Evolutionary conservation across 2,888 invertebrate genomes (phyloP), one percentile per base, ranked within the genome.

Genomic region (Arrhopalites spinosus): DNA sequence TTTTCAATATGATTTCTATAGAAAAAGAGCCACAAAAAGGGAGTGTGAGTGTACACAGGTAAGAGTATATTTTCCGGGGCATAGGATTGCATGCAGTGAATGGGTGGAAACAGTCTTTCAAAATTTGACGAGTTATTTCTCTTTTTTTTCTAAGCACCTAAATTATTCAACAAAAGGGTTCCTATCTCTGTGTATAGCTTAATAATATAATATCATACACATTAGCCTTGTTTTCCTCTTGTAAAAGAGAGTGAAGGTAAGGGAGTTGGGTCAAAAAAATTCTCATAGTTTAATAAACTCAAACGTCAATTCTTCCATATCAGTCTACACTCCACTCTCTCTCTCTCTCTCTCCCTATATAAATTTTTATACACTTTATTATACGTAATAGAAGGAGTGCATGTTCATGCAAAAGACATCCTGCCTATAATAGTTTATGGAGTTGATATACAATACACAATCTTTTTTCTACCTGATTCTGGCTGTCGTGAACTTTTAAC

Each of bases 91-190:
- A 80, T 78, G 80, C 76, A 30, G 64, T 29, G 79, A 80, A 77
- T 78, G 78, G 79, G 80, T 79, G 78, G 79, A 79, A 80, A 79
- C 79, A 76, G 73, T 75, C 77, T 77, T 78, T 80, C 80, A 80
- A 74, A 79, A 73, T 80, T 80, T 80, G 80, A 80, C 78, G 78
- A 80, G 78, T 78, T 80, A 79, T 79, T 80, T 76, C 75, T 73
- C 77, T 73, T 70, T 77, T 77, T 77, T 78, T 75, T 76, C 66
- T 45, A 68, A 30, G 56, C 47, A 73, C 73, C 73, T 71, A 73
- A 77, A 77, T 77, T 77, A 77, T 77, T 77, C 77, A 74, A 72
- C 74, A 69, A 74, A 77, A 67, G 73, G 70, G 43, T 77, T 69
- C 71, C 23, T 61, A 29, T n/a, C 45, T 45, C 59, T 59, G 2